Base-by-base conservation (phyloP, 2,797 vertebrate species). In the Clamator glandarius region DNA sequence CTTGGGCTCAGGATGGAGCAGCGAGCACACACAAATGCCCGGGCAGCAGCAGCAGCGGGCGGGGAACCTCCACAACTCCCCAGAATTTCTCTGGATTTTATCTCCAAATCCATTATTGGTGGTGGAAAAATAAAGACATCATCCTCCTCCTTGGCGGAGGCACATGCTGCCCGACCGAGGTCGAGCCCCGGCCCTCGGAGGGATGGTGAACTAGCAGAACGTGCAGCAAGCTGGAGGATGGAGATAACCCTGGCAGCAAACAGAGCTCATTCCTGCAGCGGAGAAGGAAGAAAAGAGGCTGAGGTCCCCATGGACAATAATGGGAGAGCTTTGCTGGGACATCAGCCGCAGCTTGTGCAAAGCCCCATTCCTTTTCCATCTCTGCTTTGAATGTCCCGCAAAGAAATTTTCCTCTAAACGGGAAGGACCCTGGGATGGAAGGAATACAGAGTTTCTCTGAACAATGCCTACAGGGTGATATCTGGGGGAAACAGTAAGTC, bases 221-320 rank as follows among this genome's bases (percentile, higher is more conserved):
- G 5, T 86, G 91, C 86, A 58, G 83, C 93, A 83, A 93, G 93
- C 93, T 96, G 95, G 83, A 89, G 88, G 79, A 87, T 77, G 92
- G 92, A 93, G 92, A 95, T 95, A 94, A 93, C 85, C 75, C 83
- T 14, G 79, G 61, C 57, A 63, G 88, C 90, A 73, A 48, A 42
- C 50, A 36, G 90, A 88, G 58, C 41, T 48, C 50, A 79, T 29
- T 88, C 57, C 69, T 83, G 79, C 64, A 9, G 79, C 1, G 0
- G 41, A 55, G 82, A 70, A 25, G 59, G 72, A 83, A 92, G 80
- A 87, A 83, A 93, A 77, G 58, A 91, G 31, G 26, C 67, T 15
- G 50, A 92, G 79, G 8, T 91, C 82, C 84, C 87, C 35, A 6
- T 0, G 84, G n/a, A n/a, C n/a, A 67, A 78, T 89, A 76, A 78